These are phyloP conservation scores for Miichthys miiuy DNA, from an alignment of 2,797 vertebrate species.

Conservation along the genomic window DNA sequence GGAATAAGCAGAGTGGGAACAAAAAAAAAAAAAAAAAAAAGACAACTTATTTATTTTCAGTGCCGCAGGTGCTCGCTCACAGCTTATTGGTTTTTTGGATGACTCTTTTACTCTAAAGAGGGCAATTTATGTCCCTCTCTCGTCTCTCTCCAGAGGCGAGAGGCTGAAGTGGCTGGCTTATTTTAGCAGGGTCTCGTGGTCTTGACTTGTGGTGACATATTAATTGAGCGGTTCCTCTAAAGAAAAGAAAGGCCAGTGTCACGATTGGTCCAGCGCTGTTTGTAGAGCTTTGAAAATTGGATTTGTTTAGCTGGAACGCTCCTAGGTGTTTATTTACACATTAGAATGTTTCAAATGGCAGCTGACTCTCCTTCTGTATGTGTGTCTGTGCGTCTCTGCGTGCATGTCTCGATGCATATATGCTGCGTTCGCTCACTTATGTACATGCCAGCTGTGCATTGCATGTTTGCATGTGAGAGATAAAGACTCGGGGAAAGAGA, in stretches of 20 bases:
- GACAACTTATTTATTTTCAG: constrained; percentile 80
- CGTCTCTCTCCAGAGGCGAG: constrained; percentile 64
- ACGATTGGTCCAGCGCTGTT: constrained; percentile 56
- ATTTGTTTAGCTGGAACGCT: constrained; percentile 74
- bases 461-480: constrained; percentile 43
- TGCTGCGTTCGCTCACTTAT: constrained; percentile 51
- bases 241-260: constrained; percentile 72
- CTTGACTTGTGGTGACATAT: constrained; percentile 80
- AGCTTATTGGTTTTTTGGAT: constrained; percentile 80
- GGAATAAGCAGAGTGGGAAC: constrained; percentile 59
- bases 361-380: constrained; percentile 35
- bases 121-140: constrained; percentile 75
- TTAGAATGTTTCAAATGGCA: constrained; percentile 57
- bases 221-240: constrained; percentile 77
- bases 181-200: constrained; percentile 75
- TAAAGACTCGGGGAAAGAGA: constrained; percentile 16
- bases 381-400: constrained; percentile 20
- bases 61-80: constrained; percentile 76
- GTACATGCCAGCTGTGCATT: constrained; percentile 41
- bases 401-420: constrained; percentile 30
- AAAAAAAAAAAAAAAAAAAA: constrained; percentile 52
- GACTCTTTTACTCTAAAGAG: constrained; percentile 77
- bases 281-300: constrained; percentile 74
- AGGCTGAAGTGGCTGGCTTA: constrained; percentile 75
- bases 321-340: constrained; percentile 77